A percentile compares a stretch with the other conserved stretches of the same genome.
Conservation (phyloP, 2,113 vertebrate species). For the Microcebus murinus region DNA sequence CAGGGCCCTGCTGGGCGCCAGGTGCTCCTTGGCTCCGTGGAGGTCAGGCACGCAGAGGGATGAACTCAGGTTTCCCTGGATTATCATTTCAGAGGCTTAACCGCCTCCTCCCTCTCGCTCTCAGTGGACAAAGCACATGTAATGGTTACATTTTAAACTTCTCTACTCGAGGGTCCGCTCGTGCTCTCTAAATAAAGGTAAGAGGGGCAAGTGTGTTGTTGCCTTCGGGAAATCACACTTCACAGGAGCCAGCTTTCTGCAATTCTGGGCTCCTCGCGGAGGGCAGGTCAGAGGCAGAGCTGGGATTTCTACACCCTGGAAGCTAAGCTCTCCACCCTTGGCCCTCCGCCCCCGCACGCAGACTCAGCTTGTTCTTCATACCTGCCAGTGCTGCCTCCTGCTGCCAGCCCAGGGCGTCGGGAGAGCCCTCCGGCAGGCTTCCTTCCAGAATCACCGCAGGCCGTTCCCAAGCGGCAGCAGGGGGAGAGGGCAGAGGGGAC, state of each 20-base stretch:
- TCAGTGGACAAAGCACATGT: background rate
- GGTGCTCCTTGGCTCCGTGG: slow-evolving; percentile 49
- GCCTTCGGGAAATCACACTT: background rate
- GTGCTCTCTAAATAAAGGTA: background rate
- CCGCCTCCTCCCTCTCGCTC: background rate
- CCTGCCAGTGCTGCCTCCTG: background rate
- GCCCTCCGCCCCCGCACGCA: no score
- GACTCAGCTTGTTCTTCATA: background rate
- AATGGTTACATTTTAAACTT: background rate
- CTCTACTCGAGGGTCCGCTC: background rate
- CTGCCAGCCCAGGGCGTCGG: background rate
- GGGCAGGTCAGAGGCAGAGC: background rate
- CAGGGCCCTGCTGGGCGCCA: slow-evolving; percentile 54
- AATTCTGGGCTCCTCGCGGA: background rate
- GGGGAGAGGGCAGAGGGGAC: background rate
- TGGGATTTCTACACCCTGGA: background rate
- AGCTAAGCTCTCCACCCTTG: background rate
- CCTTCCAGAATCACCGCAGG: background rate
- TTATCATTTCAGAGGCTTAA: slow-evolving; percentile 8
- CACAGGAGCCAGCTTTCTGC: background rate
- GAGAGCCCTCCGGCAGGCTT: background rate
- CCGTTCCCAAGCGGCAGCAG: background rate
- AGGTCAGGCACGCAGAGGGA: background rate
- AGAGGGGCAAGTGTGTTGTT: background rate
- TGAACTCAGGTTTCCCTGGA: slow-evolving; percentile 5